phyloP scores from a whole-genome alignment of 2,797 vertebrate species.

The Cheirogaleus major region DNA sequence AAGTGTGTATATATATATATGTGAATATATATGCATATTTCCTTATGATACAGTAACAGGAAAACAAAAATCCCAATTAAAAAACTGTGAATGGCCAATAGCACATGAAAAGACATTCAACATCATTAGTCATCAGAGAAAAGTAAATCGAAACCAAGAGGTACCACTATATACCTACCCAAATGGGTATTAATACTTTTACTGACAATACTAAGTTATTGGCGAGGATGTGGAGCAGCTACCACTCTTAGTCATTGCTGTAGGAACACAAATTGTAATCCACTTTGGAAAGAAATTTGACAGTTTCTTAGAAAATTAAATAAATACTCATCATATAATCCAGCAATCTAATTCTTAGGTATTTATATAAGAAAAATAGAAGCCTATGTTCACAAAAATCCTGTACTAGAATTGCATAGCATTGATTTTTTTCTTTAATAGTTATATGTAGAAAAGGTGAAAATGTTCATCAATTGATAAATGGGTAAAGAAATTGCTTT shows the following conservation, averaged over 20 bases:
- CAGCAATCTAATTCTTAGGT: not conserved
- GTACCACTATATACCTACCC: not conserved
- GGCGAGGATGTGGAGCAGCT: not conserved
- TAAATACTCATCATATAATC: not conserved
- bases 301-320: not conserved
- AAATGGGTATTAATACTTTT: not conserved
- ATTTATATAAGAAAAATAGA: not conserved
- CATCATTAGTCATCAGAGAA: not conserved
- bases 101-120: not conserved
- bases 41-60: not conserved
- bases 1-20: no score
- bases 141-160: not conserved
- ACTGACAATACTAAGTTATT: not conserved
- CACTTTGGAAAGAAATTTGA: not conserved
- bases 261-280: not conserved
- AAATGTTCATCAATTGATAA: not conserved
- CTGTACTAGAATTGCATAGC: not conserved
- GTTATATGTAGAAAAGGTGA: not conserved
- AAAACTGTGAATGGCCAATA: not conserved
- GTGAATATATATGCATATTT: fast-evolving
- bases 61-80: not conserved
- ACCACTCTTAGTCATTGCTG: not conserved
- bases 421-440: not conserved
- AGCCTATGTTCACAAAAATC: not conserved
- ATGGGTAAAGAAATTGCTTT: not conserved